A percentile compares a stretch with the other conserved stretches of the same genome.
Evolutionary conservation across 2,797 vertebrate species (phyloP).

Genomic region (Artibeus lituratus): DNA sequence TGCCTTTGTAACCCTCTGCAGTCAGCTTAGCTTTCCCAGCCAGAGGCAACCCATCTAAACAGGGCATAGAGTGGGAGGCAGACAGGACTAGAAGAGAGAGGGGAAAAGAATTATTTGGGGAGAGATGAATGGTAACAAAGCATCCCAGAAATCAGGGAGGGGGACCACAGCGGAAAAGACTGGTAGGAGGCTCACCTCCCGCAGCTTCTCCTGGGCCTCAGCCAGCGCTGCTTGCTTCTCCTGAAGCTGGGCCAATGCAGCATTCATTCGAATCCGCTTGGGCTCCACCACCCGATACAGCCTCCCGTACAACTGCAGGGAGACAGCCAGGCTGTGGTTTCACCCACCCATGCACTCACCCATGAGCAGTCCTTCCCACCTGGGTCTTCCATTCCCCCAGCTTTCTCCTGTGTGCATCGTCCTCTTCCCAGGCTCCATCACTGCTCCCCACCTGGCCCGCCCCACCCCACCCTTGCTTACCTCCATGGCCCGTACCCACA

Average conservation of each 20-base stretch:
- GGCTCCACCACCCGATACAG: constrained; percentile 90
- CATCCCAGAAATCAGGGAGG: not conserved
- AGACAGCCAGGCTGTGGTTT: not conserved
- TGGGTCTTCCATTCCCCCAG: not conserved
- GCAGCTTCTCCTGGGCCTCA: constrained; percentile 87
- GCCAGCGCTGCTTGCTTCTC: constrained; percentile 90
- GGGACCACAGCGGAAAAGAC: not conserved
- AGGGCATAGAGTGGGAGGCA: not conserved
- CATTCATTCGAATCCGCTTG: constrained; percentile 86
- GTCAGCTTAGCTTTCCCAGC: not conserved
- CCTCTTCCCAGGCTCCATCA: not conserved
- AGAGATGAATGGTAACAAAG: not conserved
- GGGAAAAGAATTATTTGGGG: not conserved
- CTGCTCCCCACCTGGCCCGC: not conserved
- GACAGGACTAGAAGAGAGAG: not conserved
- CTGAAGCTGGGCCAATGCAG: constrained; percentile 84
- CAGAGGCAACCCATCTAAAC: not conserved
- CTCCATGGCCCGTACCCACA: constrained; percentile 97
- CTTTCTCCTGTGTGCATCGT: not conserved
- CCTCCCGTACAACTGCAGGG: constrained; percentile 87
- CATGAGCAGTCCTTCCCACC: rapidly evolving
- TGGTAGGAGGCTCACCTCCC: constrained; percentile 80
- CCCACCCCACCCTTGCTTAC: constrained; percentile 68
- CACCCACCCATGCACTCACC: too few relatives aligned
- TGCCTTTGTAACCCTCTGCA: not conserved